Evolutionary conservation across 2,113 vertebrate species (phyloP), one percentile per base, ranked within the genome.

Genomic region (Elgaria multicarinata): DNA sequence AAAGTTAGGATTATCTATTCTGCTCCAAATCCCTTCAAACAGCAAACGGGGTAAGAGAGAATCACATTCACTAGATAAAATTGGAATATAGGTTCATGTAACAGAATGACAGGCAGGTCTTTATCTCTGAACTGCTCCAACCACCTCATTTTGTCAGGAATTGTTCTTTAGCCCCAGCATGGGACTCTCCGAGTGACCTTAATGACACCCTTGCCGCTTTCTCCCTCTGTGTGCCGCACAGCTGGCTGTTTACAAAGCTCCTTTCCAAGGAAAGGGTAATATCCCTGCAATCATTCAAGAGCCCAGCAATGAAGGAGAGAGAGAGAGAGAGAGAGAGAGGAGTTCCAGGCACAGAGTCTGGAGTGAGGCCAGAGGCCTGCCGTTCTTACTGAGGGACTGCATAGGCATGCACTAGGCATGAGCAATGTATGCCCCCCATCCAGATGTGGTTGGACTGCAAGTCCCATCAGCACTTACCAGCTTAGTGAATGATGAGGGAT

Each of bases 1-100:
- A 98, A 98, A 98, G 95, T 98, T 98, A 91, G 98, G 99, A 99
- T 99, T 98, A 99, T 98, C 98, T 97, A 94, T 98, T 98, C 96
- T 95, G 96, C 96, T 96, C 95, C 94, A 98, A 99, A 99, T 99
- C 98, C 98, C 98, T 98, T 99, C 98, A 99, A 98, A 99, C 97
- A 96, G 96, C 96, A 92, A 97, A 77, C 94, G 62, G 96, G 98
- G 98, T 98, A 97, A 98, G 98, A 98, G 97, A 95, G 96, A 96
- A 93, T 91, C 94, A 85, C 87, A 94, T 97, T 97, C 95, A 83
- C 74, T 96, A 97, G 98, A 98, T 98, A 98, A 97, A 97, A 97
- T 95, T 96, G 93, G 94, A 96, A 97, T 96, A 94, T 95, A 91
- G 90, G 94, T 90, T 95, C 62, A 0, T 94, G 97, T 92, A 80